A percentile compares a stretch with the other conserved stretches of the same genome.
phyloP scores from a whole-genome alignment of 2,797 vertebrate species.

The Hoplostethus mediterraneus region DNA sequence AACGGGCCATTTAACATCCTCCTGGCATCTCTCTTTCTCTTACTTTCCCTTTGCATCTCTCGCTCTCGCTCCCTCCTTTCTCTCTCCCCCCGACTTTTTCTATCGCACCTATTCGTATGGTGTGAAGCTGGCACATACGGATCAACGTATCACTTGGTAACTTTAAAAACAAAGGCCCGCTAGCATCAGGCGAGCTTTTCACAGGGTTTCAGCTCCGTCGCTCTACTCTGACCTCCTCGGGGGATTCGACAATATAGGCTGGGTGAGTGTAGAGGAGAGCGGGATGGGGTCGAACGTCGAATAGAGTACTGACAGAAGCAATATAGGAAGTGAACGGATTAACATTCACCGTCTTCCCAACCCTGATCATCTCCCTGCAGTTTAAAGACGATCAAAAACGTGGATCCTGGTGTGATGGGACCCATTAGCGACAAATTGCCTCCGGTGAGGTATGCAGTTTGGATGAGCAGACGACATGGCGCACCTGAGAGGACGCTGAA shows the following conservation, averaged over 20 bases:
- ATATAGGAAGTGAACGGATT: too few relatives aligned
- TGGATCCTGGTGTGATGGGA: constrained; percentile 1
- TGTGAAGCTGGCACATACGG: constrained; percentile 4
- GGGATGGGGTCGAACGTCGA: not conserved
- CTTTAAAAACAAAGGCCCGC: constrained; percentile 17
- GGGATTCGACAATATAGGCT: too few relatives aligned
- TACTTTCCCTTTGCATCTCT: not conserved
- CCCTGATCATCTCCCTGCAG: not conserved
- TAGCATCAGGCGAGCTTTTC: not conserved
- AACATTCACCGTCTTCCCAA: not conserved
- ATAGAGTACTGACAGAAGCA: too few relatives aligned
- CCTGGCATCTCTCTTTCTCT: not conserved
- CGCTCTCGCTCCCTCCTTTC: not conserved
- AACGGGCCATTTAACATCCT: constrained; percentile 36
- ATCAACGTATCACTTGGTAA: not conserved
- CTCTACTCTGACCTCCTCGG: not conserved
- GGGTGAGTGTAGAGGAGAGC: not conserved
- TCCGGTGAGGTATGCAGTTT: constrained; percentile 35
- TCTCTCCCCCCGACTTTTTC: not conserved
- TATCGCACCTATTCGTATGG: not conserved
- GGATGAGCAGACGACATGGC: constrained; percentile 23
- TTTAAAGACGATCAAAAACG: constrained; percentile 8
- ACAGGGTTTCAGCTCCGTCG: not conserved
- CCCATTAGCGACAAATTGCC: constrained; percentile 18
- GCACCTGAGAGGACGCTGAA: constrained; percentile 39